Conservation (phyloP, 2,113 vertebrate genomes). For the Micronisus gabar region DNA sequence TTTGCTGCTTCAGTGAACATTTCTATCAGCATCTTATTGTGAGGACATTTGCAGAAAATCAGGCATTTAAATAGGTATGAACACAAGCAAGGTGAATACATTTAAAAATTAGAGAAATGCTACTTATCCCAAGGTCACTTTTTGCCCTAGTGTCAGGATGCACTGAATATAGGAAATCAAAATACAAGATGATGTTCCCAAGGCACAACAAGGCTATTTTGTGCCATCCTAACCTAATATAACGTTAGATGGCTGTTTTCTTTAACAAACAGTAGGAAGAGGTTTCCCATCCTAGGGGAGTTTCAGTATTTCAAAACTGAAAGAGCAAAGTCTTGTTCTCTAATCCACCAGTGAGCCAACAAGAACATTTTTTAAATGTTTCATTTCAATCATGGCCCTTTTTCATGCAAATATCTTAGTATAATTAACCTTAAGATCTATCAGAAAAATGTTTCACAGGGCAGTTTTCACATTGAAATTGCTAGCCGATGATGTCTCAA, state of each 20-base stretch:
- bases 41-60: neutral
- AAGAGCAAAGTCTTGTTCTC: slow-evolving; percentile 36
- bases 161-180: neutral
- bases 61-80: neutral
- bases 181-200: neutral
- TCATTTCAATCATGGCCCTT: neutral
- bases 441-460: neutral
- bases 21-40: neutral
- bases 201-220: neutral
- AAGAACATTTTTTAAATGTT: neutral
- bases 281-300: neutral
- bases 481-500: neutral
- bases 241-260: neutral
- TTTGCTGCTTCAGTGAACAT: neutral
- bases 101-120: neutral
- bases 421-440: neutral
- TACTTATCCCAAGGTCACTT: neutral
- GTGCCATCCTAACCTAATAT: neutral
- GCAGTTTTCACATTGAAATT: neutral
- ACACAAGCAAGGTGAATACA: neutral
- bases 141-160: neutral
- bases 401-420: neutral
- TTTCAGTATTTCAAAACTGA: neutral
- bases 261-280: neutral
- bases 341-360: neutral